Evolutionary conservation across 2,797 vertebrate genomes (phyloP).

Genomic region (Sebastes melanostomus): DNA sequence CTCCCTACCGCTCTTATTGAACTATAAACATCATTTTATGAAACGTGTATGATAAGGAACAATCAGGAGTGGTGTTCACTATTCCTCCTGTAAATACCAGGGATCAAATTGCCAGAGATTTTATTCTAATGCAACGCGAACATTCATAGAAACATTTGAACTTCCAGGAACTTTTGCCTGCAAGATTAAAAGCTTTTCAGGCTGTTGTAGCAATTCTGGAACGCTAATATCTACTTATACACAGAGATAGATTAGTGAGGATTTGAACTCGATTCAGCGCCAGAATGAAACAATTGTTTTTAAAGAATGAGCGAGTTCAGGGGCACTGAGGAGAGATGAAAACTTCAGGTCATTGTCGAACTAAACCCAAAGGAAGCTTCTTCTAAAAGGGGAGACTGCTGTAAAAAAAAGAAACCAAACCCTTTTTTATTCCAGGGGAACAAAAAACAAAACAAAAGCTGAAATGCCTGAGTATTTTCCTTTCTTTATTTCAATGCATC

Average conservation of each 20-base stretch:
- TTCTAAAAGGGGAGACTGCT: neutral
- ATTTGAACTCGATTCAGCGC: slow-evolving; percentile 14
- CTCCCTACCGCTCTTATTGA: slow-evolving; percentile 10
- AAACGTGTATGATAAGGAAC: slow-evolving; percentile 13
- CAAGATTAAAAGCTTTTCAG: slow-evolving; percentile 10
- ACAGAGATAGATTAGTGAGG: neutral
- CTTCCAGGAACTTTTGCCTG: neutral
- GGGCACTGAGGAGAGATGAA: slow-evolving; percentile 10
- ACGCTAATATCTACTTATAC: slow-evolving; percentile 11
- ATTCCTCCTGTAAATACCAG: neutral
- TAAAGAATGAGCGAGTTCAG: slow-evolving; percentile 2
- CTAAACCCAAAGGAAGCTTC: slow-evolving; percentile 23
- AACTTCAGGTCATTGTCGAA: slow-evolving; percentile 31
- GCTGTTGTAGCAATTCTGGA: neutral
- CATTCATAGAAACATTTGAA: slow-evolving; percentile 18
- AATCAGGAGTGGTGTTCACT: neutral
- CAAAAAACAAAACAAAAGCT: slow-evolving; percentile 46
- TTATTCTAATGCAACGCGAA: neutral
- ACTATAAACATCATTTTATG: slow-evolving; percentile 54
- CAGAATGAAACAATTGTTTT: slow-evolving; percentile 35
- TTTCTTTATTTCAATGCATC: slow-evolving; percentile 10
- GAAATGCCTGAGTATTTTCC: slow-evolving; percentile 10
- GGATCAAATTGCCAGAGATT: neutral
- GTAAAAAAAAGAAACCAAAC: neutral
- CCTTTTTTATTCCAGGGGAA: neutral